Percentiles rank a stretch among this genome's conserved stretches.
phyloP scores from a whole-genome alignment of 2,113 vertebrate species.

The Scomber colias region DNA sequence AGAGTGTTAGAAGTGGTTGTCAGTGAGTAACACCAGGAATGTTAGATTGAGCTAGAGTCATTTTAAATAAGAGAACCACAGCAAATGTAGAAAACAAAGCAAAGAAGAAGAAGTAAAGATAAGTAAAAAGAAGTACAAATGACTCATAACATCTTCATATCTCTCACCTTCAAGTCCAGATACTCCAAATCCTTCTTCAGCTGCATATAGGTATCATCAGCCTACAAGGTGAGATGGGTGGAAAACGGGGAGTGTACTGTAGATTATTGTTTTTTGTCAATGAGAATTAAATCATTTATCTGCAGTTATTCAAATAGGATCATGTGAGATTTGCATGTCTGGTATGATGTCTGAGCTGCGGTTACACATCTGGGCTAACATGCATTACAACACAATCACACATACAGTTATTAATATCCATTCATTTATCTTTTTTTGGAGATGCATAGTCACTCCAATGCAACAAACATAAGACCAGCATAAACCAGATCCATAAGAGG shows the following conservation, averaged over 20 bases:
- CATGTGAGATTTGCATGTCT: neutral
- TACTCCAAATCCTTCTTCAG: constrained; percentile 98
- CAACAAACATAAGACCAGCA: constrained; percentile 43
- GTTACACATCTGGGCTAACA: constrained; percentile 22
- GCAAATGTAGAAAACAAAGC: neutral
- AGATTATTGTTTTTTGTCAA: constrained; percentile 11
- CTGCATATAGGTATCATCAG: constrained; percentile 94
- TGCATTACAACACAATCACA: constrained; percentile 51
- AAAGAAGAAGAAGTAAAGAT: too few relatives aligned
- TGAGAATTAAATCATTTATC: neutral
- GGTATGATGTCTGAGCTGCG: constrained; percentile 14
- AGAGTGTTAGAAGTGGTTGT: constrained; percentile 7
- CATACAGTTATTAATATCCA: neutral
- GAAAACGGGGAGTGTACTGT: constrained; percentile 22
- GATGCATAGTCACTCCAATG: neutral
- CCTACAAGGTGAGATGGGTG: constrained; percentile 80
- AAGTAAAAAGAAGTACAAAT: too few relatives aligned
- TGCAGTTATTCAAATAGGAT: neutral
- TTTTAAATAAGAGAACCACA: constrained; percentile 13
- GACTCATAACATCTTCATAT: neutral
- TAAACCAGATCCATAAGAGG: constrained; percentile 34
- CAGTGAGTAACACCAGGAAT: constrained; percentile 23
- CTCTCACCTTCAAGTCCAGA: constrained; percentile 95
- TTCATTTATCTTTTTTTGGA: neutral
- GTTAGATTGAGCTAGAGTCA: constrained; percentile 24